Conservation (phyloP, 92 coral and sea anemone species). For the Bergia puertoricense region DNA sequence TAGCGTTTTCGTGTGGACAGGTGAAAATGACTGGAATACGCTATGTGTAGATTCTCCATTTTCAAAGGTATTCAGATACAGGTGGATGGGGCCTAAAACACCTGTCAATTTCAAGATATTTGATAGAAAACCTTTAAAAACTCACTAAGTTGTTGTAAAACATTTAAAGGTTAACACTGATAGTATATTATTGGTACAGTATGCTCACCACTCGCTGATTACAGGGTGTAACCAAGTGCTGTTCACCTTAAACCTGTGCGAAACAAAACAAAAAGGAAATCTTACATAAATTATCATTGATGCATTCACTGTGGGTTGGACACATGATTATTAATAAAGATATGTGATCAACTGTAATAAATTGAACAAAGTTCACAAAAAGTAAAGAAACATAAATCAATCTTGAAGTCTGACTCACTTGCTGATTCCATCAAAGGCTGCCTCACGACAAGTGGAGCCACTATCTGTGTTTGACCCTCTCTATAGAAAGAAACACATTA, state of each 20-base stretch:
- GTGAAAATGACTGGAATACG: no score
- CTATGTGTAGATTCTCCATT: no score
- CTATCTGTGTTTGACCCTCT: constrained; percentile 92
- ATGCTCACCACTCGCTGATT: constrained; percentile 90
- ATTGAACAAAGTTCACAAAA: no score
- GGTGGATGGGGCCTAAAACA: no score
- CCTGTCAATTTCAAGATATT: no score
- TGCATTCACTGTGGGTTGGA: background rate
- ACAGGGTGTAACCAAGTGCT: constrained; percentile 82
- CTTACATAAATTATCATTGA: background rate
- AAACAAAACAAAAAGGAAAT: background rate
- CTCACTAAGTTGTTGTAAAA: background rate
- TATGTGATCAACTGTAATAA: no score
- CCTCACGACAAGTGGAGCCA: constrained; percentile 87
- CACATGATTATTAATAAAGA: background rate
- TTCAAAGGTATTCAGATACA: no score
- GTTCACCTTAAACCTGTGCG: constrained; percentile 79
- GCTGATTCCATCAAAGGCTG: constrained; percentile 99
- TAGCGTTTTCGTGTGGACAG: no score
- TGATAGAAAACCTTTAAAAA: no score
- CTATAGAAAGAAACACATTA: constrained; percentile 41
- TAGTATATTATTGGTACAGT: background rate
- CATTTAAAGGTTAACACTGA: no score
- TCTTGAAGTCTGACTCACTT: constrained; percentile 55
- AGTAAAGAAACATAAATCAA: background rate